Evolutionary conservation across 2,888 invertebrate genomes (phyloP), one percentile per base, ranked within the genome.

Genomic region (Unio delphinus): DNA sequence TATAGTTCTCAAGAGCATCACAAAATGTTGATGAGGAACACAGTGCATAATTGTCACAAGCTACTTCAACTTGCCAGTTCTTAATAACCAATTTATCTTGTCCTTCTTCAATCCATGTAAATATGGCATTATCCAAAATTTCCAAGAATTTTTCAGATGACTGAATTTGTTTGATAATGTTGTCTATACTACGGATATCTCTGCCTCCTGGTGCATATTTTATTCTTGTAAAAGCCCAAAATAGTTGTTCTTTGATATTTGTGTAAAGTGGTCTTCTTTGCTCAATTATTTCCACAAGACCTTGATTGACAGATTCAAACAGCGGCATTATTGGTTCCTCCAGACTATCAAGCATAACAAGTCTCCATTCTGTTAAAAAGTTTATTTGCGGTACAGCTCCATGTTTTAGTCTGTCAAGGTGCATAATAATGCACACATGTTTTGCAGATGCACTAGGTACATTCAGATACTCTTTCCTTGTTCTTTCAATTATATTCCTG

Each of bases 151-250:
- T 34, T 34, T 34, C 34, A 5, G 34, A 34, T 34, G 34, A 34
- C 11, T 72, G 65, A 17, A 74, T 65, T 18, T 75, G 61, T 54
- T 71, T 60, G 23, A 80, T 66, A 1, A 76, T 26, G 3, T 63
- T 26, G n/a, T 64, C 62, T 2, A 81, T 72, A 28, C 74, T 76
- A 5, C 68, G 62, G 11, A 74, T 64, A 69, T 70, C 45, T 60
- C 79, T 68, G n/a, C 73, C 72, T 30, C 61, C 55, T n/a, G 23
- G 55, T 8, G 62, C 56, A 61, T 80, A 83, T 61, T 70, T 69
- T 15, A 83, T 80, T 54, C 75, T 61, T 0, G 79, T 74, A 55
- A 81, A 81, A 30, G 78, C 70, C 79, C 79, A 77, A 54, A 80
- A 76, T 7, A 83, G 64, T 23, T 79, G 71, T 17, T 80, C 73